phyloP scores from a whole-genome alignment of 2,113 vertebrate genomes.

The Hippocampus comes region DNA sequence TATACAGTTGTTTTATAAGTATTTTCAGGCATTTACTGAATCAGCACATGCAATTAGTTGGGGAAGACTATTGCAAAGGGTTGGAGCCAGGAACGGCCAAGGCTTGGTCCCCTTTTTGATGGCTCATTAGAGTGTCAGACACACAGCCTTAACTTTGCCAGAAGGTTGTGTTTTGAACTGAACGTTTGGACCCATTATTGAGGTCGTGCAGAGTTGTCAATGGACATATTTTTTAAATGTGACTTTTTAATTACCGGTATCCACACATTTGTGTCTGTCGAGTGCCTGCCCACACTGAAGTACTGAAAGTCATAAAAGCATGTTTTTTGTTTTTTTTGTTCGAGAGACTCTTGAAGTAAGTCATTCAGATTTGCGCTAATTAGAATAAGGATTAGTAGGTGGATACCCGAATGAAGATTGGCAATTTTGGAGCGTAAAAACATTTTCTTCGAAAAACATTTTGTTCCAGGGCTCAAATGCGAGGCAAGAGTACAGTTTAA shows the following conservation, averaged over 20 bases:
- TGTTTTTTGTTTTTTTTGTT: too few species aligned
- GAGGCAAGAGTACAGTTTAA: constrained; percentile 38
- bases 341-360: too few species aligned
- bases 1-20: too few species aligned
- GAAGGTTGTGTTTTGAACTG: background rate
- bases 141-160: background rate
- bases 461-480: background rate
- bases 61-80: background rate
- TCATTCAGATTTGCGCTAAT: background rate
- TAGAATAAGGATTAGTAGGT: background rate
- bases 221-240: too few species aligned
- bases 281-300: background rate
- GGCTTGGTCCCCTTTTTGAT: background rate
- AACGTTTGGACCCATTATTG: background rate
- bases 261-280: background rate
- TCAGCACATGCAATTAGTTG: too few species aligned
- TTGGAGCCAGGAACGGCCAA: background rate
- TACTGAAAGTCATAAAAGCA: too few species aligned
- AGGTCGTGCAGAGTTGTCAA: background rate
- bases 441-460: background rate
- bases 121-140: background rate
- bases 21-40: too few species aligned
- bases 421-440: background rate
- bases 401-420: background rate
- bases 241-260: too few species aligned